A percentile compares a stretch with the other conserved stretches of the same genome.
Evolutionary conservation across 2,888 invertebrate genomes (phyloP).

Genomic region (Drosophila hawaiiensis): DNA sequence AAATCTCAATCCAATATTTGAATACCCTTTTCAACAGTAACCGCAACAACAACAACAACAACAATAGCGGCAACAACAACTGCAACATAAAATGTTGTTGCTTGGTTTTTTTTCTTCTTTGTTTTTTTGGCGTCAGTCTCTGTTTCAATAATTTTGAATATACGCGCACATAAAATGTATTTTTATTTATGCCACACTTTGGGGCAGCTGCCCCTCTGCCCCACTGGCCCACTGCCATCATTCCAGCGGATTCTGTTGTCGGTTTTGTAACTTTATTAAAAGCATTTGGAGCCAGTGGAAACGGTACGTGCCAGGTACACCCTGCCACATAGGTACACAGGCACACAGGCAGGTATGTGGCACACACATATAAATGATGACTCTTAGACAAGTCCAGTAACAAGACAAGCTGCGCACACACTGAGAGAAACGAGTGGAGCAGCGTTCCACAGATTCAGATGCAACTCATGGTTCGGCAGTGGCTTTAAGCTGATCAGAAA

Average conservation of each 20-base stretch:
- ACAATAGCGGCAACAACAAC: neutral
- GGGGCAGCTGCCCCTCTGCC: slow-evolving; percentile 15
- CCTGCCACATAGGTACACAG: slow-evolving; percentile 7
- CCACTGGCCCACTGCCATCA: neutral
- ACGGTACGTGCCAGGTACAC: slow-evolving; percentile 28
- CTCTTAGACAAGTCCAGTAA: slow-evolving; percentile 18
- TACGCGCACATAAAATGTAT: slow-evolving; percentile 46
- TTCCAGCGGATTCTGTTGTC: slow-evolving; percentile 50
- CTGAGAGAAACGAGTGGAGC: slow-evolving; percentile 1
- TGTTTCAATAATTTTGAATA: slow-evolving; percentile 54
- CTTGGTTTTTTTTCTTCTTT: slow-evolving; percentile 4
- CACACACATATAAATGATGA: slow-evolving; percentile 1
- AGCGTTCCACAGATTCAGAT: neutral
- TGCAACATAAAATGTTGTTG: slow-evolving; percentile 1
- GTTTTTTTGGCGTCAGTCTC: slow-evolving; percentile 10
- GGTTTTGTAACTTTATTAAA: slow-evolving; percentile 64
- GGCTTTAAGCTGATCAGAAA: neutral
- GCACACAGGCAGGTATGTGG: neutral
- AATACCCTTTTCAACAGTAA: neutral
- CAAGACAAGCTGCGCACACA: slow-evolving; percentile 11
- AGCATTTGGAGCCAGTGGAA: slow-evolving; percentile 34
- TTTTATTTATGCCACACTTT: slow-evolving; percentile 40
- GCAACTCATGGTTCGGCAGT: too few species aligned
- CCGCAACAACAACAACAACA: neutral
- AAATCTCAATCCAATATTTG: slow-evolving; percentile 3